Conservation (phyloP, 2,888 invertebrate species). For the Bimastos eiseni region DNA sequence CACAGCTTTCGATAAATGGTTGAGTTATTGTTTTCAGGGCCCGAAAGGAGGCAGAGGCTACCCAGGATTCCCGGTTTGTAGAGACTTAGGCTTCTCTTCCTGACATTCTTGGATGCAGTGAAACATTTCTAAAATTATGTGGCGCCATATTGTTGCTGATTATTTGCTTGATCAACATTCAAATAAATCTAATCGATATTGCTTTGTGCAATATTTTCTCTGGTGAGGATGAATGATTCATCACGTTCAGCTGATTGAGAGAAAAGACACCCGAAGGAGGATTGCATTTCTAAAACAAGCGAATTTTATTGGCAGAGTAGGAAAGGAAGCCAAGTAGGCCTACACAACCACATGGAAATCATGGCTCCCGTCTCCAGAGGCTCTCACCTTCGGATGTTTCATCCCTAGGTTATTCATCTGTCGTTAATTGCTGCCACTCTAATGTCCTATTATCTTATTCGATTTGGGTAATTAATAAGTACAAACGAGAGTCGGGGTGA, state of each 20-base stretch:
- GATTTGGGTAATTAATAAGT: too few relatives aligned
- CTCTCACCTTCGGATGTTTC: too few relatives aligned
- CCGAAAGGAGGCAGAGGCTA: slow-evolving; percentile 26
- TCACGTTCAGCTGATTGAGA: not conserved
- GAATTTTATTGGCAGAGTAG: not conserved
- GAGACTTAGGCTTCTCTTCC: not conserved
- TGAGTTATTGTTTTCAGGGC: slow-evolving; percentile 24
- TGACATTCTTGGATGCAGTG: not conserved
- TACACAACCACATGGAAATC: too few relatives aligned
- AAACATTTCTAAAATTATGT: not conserved
- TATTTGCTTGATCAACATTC: not conserved
- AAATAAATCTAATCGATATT: not conserved
- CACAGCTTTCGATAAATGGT: not conserved
- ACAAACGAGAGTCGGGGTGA: too few relatives aligned
- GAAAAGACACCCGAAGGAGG: not conserved
- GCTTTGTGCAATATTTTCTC: not conserved
- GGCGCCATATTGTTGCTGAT: not conserved
- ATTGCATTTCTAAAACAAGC: not conserved
- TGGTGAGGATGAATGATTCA: not conserved
- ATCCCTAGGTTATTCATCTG: too few relatives aligned
- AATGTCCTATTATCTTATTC: too few relatives aligned
- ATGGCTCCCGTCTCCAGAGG: too few relatives aligned
- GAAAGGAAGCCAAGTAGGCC: not conserved
- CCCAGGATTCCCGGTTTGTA: slow-evolving; percentile 25
- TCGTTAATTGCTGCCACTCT: too few relatives aligned